phyloP scores from a whole-genome alignment of 2,888 invertebrate species.

The Orthosia gracilis region DNA sequence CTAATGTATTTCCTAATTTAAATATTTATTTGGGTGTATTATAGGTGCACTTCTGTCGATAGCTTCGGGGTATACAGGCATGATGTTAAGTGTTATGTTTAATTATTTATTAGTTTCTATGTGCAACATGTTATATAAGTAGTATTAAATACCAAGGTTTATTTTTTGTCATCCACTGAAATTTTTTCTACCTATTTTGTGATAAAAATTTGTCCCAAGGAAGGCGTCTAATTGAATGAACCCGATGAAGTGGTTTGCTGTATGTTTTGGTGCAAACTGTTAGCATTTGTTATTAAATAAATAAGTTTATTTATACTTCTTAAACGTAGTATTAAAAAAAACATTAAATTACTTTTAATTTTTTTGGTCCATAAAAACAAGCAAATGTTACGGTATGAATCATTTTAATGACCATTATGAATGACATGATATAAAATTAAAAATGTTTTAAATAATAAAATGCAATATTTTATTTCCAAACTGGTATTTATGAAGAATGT shows the following conservation, averaged over 20 bases:
- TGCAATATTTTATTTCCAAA: slow-evolving; percentile 25
- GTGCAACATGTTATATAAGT: slow-evolving; percentile 3
- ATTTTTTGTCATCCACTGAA: not conserved
- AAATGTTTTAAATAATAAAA: not conserved
- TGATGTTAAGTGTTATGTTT: too few relatives aligned
- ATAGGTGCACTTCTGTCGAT: too few relatives aligned
- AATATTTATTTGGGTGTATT: not conserved
- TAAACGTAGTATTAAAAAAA: not conserved
- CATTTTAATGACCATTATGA: not conserved
- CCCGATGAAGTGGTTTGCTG: too few relatives aligned
- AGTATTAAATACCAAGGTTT: not conserved
- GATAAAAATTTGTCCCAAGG: too few relatives aligned
- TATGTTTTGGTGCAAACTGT: too few relatives aligned
- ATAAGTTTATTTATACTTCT: not conserved
- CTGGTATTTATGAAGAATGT: not conserved
- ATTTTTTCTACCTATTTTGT: not conserved
- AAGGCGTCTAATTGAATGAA: not conserved
- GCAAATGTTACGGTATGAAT: not conserved
- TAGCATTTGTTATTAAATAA: too few relatives aligned
- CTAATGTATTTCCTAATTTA: slow-evolving; percentile 14
- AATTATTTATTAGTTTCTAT: not conserved
- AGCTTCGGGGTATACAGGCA: too few relatives aligned
- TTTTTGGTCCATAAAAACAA: not conserved
- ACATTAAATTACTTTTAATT: not conserved
- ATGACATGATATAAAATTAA: slow-evolving; percentile 5